phyloP scores from a whole-genome alignment of 2,113 vertebrate species.

The Serilophus lunatus region DNA sequence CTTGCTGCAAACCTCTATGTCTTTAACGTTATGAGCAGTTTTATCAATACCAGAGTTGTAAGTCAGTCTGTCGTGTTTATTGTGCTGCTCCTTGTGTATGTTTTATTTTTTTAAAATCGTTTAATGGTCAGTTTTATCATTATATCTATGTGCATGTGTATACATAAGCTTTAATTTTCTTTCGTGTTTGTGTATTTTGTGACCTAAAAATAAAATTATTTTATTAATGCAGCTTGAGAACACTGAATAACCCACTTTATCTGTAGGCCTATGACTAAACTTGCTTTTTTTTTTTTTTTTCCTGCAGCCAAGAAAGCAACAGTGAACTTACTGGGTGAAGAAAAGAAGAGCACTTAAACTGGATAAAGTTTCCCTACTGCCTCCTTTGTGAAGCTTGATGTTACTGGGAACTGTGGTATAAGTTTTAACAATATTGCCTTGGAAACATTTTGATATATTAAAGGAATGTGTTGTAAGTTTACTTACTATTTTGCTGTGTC shows the following conservation, averaged over 20 bases:
- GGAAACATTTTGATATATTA: slow-evolving; percentile 71
- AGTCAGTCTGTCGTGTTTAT: background rate
- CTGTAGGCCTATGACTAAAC: background rate
- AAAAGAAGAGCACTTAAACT: slow-evolving; percentile 88
- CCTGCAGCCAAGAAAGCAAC: slow-evolving; percentile 90
- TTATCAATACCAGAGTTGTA: background rate
- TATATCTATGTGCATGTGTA: accelerated
- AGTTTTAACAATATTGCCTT: slow-evolving; percentile 70
- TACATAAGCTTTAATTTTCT: background rate
- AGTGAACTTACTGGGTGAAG: slow-evolving; percentile 92
- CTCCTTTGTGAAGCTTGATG: slow-evolving; percentile 33
- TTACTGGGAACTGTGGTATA: slow-evolving; percentile 63
- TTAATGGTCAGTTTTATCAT: background rate
- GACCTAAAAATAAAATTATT: background rate
- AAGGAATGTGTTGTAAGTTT: slow-evolving; percentile 65
- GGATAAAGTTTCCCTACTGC: background rate
- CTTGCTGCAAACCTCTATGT: background rate
- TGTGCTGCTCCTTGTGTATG: background rate
- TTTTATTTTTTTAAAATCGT: background rate
- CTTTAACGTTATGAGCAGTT: background rate
- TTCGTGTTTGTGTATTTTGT: background rate
- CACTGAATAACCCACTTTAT: background rate
- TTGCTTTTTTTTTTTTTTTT: background rate
- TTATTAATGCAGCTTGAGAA: background rate
- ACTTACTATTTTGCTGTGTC: slow-evolving; percentile 58